A percentile compares a stretch with the other conserved stretches of the same genome.
These are phyloP conservation scores for Cheirogaleus medius DNA, from an alignment of 2,113 vertebrate species.

Conservation along the genomic window DNA sequence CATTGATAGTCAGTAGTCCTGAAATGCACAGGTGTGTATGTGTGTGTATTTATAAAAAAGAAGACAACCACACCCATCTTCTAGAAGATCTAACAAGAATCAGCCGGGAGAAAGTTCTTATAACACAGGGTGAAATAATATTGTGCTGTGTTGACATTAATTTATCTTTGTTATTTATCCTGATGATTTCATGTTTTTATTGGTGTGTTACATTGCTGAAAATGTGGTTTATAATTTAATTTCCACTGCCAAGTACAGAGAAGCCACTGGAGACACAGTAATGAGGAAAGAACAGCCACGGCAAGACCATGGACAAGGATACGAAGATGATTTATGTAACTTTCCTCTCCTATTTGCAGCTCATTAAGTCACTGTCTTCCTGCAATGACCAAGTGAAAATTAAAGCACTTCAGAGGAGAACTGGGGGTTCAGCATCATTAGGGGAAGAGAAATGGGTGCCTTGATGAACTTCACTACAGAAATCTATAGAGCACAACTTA, in stretches of 20 bases:
- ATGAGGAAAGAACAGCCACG: slow-evolving; percentile 85
- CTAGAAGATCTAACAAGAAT: slow-evolving; percentile 65
- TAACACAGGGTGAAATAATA: slow-evolving; percentile 75
- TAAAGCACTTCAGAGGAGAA: slow-evolving; percentile 90
- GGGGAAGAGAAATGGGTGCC: slow-evolving; percentile 87
- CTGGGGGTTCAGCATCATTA: slow-evolving; percentile 90
- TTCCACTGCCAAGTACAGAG: slow-evolving; percentile 65
- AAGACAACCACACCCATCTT: slow-evolving; percentile 45
- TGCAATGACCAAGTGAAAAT: slow-evolving; percentile 90
- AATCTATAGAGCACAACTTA: slow-evolving; percentile 88
- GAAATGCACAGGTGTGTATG: background rate
- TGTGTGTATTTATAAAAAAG: background rate
- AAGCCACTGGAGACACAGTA: slow-evolving; percentile 80
- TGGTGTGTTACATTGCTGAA: slow-evolving; percentile 74
- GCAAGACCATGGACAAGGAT: slow-evolving; percentile 81
- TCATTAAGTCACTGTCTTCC: slow-evolving; percentile 95
- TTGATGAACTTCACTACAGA: slow-evolving; percentile 88
- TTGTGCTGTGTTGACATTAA: slow-evolving; percentile 73
- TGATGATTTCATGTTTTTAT: slow-evolving; percentile 83
- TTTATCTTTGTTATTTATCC: slow-evolving; percentile 83
- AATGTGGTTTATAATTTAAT: slow-evolving; percentile 82
- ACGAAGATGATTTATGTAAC: slow-evolving; percentile 91
- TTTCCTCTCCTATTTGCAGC: slow-evolving; percentile 91
- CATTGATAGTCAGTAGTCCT: slow-evolving; percentile 17
- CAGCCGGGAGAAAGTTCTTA: slow-evolving; percentile 45